These are phyloP conservation scores for Hestina assimilis DNA, from an alignment of 1,140 invertebrate species.

Conservation along the genomic window DNA sequence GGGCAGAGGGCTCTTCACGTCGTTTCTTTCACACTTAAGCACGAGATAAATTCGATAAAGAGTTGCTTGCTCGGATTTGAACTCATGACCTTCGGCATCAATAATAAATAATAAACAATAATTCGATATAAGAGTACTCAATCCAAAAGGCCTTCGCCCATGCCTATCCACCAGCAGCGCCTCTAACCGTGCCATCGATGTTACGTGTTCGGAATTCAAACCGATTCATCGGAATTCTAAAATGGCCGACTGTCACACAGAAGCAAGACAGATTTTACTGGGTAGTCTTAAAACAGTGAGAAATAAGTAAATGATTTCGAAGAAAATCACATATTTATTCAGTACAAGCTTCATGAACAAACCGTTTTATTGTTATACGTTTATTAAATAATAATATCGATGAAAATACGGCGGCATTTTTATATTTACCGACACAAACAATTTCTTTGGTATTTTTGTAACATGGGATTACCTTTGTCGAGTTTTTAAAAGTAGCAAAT, in stretches of 20 bases:
- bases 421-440: too few relatives aligned
- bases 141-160: too few relatives aligned
- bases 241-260: slow-evolving; percentile 48
- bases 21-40: too few relatives aligned
- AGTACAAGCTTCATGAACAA: background rate
- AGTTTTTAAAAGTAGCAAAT: too few relatives aligned
- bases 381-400: background rate
- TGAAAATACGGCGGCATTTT: background rate
- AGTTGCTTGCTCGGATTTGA: too few relatives aligned
- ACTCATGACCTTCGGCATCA: too few relatives aligned
- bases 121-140: too few relatives aligned
- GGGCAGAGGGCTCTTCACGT: too few relatives aligned
- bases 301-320: slow-evolving; percentile 39
- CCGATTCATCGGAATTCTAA: slow-evolving; percentile 66
- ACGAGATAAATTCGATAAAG: too few relatives aligned
- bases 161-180: slow-evolving; percentile 11
- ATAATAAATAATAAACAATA: too few relatives aligned
- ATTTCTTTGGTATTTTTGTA: too few relatives aligned
- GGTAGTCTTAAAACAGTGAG: slow-evolving; percentile 29
- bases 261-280: slow-evolving; percentile 36
- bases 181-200: slow-evolving; percentile 18
- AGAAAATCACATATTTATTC: slow-evolving; percentile 31
- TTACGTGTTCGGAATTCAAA: slow-evolving; percentile 65
- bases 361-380: background rate
- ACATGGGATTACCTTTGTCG: too few relatives aligned